Conservation (phyloP, 2,888 invertebrate species). For the Stenolophus ochropezus region DNA sequence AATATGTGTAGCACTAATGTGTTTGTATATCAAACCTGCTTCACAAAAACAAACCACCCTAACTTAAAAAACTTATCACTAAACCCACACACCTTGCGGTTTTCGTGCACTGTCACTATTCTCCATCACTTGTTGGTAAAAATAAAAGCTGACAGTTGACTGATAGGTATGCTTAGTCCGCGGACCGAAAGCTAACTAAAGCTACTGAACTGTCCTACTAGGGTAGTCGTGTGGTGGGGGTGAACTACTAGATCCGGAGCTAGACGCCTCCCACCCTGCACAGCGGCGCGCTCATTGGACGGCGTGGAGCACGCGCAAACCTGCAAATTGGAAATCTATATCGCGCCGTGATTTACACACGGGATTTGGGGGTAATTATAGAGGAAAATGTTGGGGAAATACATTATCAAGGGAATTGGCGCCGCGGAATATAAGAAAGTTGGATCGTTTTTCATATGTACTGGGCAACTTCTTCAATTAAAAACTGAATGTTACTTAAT, state of each 20-base stretch:
- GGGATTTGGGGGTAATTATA: neutral
- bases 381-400: neutral
- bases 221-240: slow-evolving; percentile 52
- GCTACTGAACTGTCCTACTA: slow-evolving; percentile 48
- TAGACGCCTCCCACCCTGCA: slow-evolving; percentile 48
- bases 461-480: no score
- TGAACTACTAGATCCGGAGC: slow-evolving; percentile 52
- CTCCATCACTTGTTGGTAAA: neutral
- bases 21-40: neutral
- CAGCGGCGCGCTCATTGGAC: slow-evolving; percentile 68
- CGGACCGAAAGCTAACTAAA: slow-evolving; percentile 56
- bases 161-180: slow-evolving; percentile 43
- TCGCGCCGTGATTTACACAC: neutral
- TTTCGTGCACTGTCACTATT: neutral
- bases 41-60: neutral
- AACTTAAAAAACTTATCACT: neutral
- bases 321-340: slow-evolving; percentile 56
- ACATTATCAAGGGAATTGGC: no score
- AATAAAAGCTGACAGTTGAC: slow-evolving; percentile 37
- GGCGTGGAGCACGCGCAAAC: slow-evolving; percentile 75
- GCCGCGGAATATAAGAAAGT: no score
- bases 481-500: no score
- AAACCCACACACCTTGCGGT: neutral
- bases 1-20: no score
- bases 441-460: no score